Conservation (phyloP, 2,797 vertebrate genomes). For the Numenius phaeopus region DNA sequence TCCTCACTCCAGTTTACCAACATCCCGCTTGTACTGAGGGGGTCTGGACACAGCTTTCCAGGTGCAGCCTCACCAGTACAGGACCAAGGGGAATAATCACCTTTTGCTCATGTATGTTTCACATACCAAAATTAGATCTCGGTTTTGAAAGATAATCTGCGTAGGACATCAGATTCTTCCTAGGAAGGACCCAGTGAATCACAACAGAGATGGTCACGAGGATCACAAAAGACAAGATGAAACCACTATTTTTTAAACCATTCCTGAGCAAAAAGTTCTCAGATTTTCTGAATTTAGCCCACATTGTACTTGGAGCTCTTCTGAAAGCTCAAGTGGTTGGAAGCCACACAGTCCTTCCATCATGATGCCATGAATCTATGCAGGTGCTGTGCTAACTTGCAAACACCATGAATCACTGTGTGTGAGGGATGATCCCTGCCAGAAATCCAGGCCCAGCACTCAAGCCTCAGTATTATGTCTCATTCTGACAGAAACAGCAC, state of each 20-base stretch:
- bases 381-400: background rate
- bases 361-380: background rate
- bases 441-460: background rate
- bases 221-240: background rate
- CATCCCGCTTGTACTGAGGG: background rate
- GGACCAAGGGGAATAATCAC: background rate
- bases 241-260: background rate
- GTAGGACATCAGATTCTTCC: background rate
- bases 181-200: background rate
- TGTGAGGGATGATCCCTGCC: background rate
- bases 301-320: background rate
- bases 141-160: background rate
- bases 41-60: background rate
- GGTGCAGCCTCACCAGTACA: background rate
- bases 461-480: fast-evolving
- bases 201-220: background rate
- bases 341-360: background rate
- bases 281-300: background rate
- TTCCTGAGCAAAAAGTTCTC: background rate
- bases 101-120: background rate
- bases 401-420: background rate
- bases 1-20: background rate
- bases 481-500: background rate
- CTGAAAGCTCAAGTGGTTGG: background rate
- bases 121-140: background rate